Percentiles rank a stretch among this genome's conserved stretches.
phyloP scores from a whole-genome alignment of 2,113 vertebrate species.

The Formicarius rufipectus region DNA sequence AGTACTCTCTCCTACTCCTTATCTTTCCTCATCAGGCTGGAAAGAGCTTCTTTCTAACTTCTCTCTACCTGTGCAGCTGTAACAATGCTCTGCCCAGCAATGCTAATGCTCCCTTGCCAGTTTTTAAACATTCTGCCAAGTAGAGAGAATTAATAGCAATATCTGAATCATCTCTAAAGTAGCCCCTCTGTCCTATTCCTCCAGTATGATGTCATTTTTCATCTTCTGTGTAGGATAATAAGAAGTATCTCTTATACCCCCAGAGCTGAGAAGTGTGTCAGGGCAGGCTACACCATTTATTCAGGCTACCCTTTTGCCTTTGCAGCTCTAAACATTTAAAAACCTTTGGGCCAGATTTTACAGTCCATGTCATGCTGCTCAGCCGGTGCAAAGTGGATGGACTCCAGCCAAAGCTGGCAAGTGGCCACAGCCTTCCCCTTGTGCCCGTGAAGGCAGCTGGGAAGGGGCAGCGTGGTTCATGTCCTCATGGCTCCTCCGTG shows the following conservation, averaged over 20 bases:
- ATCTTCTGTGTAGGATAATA: background rate
- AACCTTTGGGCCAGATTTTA: slow-evolving; percentile 45
- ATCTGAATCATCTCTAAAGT: slow-evolving; percentile 49
- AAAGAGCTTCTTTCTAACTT: background rate
- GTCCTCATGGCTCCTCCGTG: rapidly evolving
- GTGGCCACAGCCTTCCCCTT: background rate
- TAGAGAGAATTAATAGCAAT: slow-evolving; percentile 56
- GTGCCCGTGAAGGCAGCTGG: rapidly evolving
- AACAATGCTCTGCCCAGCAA: background rate
- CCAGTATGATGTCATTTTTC: slow-evolving; percentile 40
- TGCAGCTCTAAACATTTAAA: background rate
- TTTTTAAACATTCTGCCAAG: slow-evolving; percentile 59
- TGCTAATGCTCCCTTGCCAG: slow-evolving; percentile 31
- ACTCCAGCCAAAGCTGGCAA: background rate
- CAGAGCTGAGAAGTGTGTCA: slow-evolving; percentile 7
- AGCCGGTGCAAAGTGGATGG: slow-evolving; percentile 41
- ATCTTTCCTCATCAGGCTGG: background rate
- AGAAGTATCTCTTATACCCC: slow-evolving; percentile 8
- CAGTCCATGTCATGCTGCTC: background rate
- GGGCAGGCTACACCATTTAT: background rate
- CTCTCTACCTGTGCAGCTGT: slow-evolving; percentile 30
- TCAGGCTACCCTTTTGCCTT: background rate
- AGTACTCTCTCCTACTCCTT: background rate
- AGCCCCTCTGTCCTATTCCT: slow-evolving; percentile 33
- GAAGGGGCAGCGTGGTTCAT: rapidly evolving